phyloP scores from a whole-genome alignment of 2,888 invertebrate species.

The Drosophila meridiana region DNA sequence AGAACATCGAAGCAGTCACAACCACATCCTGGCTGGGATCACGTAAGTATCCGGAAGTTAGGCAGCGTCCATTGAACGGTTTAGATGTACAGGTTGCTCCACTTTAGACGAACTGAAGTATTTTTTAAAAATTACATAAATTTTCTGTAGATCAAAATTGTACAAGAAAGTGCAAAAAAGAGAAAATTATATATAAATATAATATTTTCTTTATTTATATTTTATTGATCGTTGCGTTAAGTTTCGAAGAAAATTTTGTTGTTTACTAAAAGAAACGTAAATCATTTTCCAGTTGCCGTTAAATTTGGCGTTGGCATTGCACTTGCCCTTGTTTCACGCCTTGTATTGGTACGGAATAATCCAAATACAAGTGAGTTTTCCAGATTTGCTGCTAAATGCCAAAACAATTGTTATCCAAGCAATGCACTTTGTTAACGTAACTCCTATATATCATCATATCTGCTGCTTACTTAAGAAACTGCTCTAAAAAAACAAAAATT shows the following conservation, averaged over 20 bases:
- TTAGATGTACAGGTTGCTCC: conserved; percentile 41
- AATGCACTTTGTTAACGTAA: conserved; percentile 50
- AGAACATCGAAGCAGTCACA: conserved; percentile 56
- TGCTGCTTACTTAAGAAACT: conserved; percentile 33
- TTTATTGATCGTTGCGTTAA: conserved; percentile 40
- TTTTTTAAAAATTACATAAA: neutral
- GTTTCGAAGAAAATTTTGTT: conserved; percentile 19
- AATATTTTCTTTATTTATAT: conserved; percentile 5
- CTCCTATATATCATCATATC: conserved; percentile 17
- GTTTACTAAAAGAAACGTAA: conserved; percentile 63
- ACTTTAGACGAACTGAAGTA: conserved; percentile 32
- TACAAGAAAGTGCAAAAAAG: conserved; percentile 85
- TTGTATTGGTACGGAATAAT: conserved; percentile 91
- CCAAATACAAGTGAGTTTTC: conserved; percentile 86
- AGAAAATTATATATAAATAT: conserved; percentile 7
- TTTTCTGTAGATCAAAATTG: conserved; percentile 45
- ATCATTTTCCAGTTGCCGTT: conserved; percentile 92
- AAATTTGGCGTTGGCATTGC: conserved; percentile 94
- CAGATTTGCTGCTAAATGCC: conserved; percentile 53
- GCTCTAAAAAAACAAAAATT: conserved; percentile 8
- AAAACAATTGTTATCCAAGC: conserved; percentile 34
- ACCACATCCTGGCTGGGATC: conserved; percentile 81
- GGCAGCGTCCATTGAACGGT: conserved; percentile 45
- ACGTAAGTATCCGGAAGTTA: conserved; percentile 74
- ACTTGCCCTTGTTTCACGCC: conserved; percentile 93